Evolutionary conservation across 2,888 invertebrate species (phyloP), one percentile per base, ranked within the genome.

Genomic region (Diaperis boleti): DNA sequence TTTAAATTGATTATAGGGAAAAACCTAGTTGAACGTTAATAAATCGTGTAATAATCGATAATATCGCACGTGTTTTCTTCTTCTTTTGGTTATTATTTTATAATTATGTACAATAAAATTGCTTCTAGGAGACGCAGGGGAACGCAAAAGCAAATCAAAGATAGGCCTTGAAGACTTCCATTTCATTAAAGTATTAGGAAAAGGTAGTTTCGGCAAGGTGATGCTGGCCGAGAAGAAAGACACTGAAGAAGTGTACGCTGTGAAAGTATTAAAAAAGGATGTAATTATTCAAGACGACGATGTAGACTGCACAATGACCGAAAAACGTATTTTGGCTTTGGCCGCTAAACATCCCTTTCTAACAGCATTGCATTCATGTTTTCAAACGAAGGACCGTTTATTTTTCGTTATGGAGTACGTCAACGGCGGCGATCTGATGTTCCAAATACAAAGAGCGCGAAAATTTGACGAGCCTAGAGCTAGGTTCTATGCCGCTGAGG

Each of bases 341-440:
- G 96, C 98, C n/a, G 98, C 98, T 66, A 92, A 92, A 69, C 98
- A 98, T 85, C 98, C 98, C 59, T 98, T 98, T 85, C 89, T 98
- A 68, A 98, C 98, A 68, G 97, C 97, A 74, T 87, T 98, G 76
- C 95, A 96, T 86, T 96, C 92, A 78, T 96, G 95, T 85, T 98
- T 97, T 87, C 98, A 98, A 84, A 98, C 98, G 59, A 88, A 89
- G 81, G 90, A 90, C 74, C 72, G 81, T 7, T 86, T 99, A 70
- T 98, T 98, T 87, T 98, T 99, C 84, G 97, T 98, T 69, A 99
- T 99, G 98, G 98, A 98, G 84, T 98, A 98, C 83, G 98, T 99
- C 54, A 96, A 98, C 83, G 99, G 98, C 72, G 98, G 98, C 73
- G 98, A 95, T 84, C 86, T 98, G 75, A 98, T 98, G 97, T 98